A percentile compares a stretch with the other conserved stretches of the same genome.
Evolutionary conservation across 2,797 vertebrate species (phyloP).

Genomic region (Eleutherodactylus coqui): DNA sequence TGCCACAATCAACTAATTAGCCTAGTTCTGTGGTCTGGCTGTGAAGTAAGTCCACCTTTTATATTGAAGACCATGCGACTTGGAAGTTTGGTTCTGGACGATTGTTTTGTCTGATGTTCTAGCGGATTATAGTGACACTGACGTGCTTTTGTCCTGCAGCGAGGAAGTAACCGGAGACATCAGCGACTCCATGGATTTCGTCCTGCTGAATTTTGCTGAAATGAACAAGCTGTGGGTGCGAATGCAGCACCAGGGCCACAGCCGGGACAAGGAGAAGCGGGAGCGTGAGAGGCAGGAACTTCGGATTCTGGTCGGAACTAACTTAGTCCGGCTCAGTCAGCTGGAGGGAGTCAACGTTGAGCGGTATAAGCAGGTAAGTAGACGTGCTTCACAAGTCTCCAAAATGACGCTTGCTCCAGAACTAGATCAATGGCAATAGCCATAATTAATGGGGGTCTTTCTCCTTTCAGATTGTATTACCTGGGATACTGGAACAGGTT

Average conservation of each 20-base stretch:
- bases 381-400: not conserved
- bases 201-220: constrained; percentile 97
- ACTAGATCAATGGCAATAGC: no score
- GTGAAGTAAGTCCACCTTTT: no score
- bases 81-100: not conserved
- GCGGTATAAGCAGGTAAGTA: constrained; percentile 92
- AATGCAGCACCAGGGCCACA: constrained; percentile 99
- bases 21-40: no score
- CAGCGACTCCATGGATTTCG: constrained; percentile 96
- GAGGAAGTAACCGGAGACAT: constrained; percentile 97
- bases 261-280: constrained; percentile 93
- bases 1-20: no score
- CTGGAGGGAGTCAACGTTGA: constrained; percentile 97
- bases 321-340: constrained; percentile 95
- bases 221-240: constrained; percentile 99
- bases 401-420: not conserved
- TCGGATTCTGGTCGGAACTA: constrained; percentile 95
- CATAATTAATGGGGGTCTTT: not conserved
- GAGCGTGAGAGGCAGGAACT: constrained; percentile 97
- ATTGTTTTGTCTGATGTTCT: not conserved
- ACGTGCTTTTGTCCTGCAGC: constrained; percentile 71
- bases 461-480: constrained; percentile 85
- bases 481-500: constrained; percentile 95
- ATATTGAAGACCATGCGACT: no score
- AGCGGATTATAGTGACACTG: not conserved